Percentiles rank a stretch among this genome's conserved stretches.
phyloP scores from a whole-genome alignment of 2,797 vertebrate genomes.

The Pristis pectinata region DNA sequence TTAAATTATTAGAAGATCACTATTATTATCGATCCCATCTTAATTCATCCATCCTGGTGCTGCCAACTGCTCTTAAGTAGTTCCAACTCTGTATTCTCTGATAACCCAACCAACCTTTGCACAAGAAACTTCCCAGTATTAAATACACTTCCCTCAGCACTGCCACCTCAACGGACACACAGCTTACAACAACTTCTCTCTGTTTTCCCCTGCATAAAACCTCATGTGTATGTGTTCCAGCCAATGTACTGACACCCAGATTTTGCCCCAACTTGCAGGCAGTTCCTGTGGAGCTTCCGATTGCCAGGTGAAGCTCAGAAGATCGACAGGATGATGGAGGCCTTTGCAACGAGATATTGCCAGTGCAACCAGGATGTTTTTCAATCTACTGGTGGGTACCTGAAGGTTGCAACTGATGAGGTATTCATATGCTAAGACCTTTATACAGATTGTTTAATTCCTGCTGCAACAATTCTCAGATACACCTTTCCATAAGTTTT shows the following conservation, averaged over 20 bases:
- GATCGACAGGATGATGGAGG: constrained; percentile 95
- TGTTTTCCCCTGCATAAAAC: not conserved
- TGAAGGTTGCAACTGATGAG: not conserved
- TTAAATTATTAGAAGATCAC: not conserved
- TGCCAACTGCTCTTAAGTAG: not conserved
- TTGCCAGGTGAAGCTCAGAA: constrained; percentile 89
- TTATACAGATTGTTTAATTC: not conserved
- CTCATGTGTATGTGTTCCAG: not conserved
- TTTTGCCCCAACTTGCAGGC: constrained; percentile 54
- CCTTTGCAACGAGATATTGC: constrained; percentile 83
- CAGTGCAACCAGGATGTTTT: constrained; percentile 76
- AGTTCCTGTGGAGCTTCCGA: constrained; percentile 90
- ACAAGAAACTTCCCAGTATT: no score
- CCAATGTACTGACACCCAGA: not conserved
- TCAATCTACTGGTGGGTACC: constrained; percentile 72
- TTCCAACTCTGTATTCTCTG: not conserved
- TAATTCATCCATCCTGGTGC: not conserved
- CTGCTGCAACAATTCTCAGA: not conserved
- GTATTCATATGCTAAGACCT: not conserved
- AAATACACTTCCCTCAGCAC: not conserved
- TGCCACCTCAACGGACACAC: not conserved
- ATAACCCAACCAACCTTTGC: not conserved
- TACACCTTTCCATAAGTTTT: not conserved
- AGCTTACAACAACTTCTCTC: not conserved
- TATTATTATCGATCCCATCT: not conserved